Base-by-base conservation (phyloP, 2,888 invertebrate species). In the Nyleta sp. region DNA sequence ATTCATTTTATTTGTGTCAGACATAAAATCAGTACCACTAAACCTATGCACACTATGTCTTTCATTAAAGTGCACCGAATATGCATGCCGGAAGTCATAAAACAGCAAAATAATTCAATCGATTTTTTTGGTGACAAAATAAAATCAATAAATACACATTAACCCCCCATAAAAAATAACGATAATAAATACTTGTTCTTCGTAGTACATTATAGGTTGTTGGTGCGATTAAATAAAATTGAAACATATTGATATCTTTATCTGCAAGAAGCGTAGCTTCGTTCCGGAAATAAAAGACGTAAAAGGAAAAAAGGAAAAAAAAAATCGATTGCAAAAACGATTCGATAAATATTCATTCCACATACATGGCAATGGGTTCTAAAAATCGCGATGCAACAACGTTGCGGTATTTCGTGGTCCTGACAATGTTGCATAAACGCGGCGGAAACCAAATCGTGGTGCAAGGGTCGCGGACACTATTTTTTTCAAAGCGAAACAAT, bases 401-500 rank as follows among this genome's bases (percentile, higher is more conserved):
- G 60, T 57, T 75, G 68, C 57, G 75, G 64, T 55, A 74, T 70
- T 80, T 73, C 55, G 65, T 67, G 62, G 75, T 44, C 13, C 65
- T 50, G 72, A 60, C 68, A 68, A 60, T 67, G 74, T 80, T 59
- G 71, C 71, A 74, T 77, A 77, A 80, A 74, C 67, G 77, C 55
- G 70, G 57, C 60, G 72, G 62, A 57, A 73, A 60, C 65, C 70
- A 65, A 77, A 80, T 80, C 73, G 80, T 35, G 65, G 60, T 42
- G 60, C 76, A 65, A 70, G 76, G 62, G 76, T 73, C 44, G 70
- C 64, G 70, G 15, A 42, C 64, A 64, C 78, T 71, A 65, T 75
- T 73, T 78, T 64, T 76, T 75, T 68, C 35, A 42, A 65, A 72
- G 78, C 76, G 55, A 81, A 80, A 81, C 80, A 71, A 74, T 82